Conservation (phyloP, 2,113 vertebrate genomes). For the Chionodraco myersi region DNA sequence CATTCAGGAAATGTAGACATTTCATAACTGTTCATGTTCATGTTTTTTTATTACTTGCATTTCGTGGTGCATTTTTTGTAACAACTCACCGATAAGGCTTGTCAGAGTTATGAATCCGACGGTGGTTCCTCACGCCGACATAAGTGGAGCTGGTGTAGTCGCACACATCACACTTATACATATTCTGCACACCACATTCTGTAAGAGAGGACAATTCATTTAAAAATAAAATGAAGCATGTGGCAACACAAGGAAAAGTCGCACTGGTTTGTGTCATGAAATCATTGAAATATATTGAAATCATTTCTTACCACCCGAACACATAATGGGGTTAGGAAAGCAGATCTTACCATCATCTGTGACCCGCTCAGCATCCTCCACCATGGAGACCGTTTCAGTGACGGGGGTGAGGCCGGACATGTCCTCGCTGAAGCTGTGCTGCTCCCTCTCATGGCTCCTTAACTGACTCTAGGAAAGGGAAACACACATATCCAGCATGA, state of each 20-base stretch:
- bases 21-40: background rate
- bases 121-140: constrained; percentile 94
- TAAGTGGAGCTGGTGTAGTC: constrained; percentile 96
- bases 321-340: background rate
- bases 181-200: constrained; percentile 83
- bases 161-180: constrained; percentile 94
- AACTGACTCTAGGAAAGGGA: constrained; percentile 76
- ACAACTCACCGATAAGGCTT: constrained; percentile 93
- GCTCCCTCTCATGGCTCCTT: constrained; percentile 80
- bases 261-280: background rate
- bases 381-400: constrained; percentile 53
- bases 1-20: background rate
- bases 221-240: too few relatives aligned
- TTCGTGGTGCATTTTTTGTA: background rate
- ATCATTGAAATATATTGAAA: background rate
- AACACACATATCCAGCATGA: background rate
- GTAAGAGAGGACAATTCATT: background rate
- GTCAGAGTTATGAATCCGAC: constrained; percentile 95
- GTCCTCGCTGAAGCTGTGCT: constrained; percentile 67
- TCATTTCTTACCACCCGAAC: background rate
- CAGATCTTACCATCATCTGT: constrained; percentile 69
- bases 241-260: background rate
- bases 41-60: background rate
- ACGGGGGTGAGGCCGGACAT: constrained; percentile 52
- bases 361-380: constrained; percentile 69